phyloP scores from a whole-genome alignment of 1,140 invertebrate genomes.

The Euwallacea fornicatus region DNA sequence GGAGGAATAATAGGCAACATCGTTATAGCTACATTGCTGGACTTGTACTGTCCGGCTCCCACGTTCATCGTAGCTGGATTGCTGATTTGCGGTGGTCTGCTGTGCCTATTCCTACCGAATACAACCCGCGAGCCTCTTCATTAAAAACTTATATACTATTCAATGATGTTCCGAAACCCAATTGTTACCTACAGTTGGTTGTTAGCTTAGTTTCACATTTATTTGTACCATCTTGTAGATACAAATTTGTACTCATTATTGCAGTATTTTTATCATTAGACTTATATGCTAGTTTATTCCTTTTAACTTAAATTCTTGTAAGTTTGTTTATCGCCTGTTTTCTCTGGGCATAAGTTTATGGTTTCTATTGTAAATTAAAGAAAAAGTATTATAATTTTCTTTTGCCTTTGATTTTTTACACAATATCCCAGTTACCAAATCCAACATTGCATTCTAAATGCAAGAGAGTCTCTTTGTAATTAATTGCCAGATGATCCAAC shows the following conservation, averaged over 20 bases:
- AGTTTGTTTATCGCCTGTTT: conserved; percentile 16
- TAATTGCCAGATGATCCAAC: too few species aligned
- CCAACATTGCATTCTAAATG: too few species aligned
- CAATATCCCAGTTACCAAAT: too few species aligned
- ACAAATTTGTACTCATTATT: conserved; percentile 16
- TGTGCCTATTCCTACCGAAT: conserved; percentile 83
- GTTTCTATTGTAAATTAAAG: too few species aligned
- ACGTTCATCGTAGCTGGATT: conserved; percentile 82
- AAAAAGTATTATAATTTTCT: too few species aligned
- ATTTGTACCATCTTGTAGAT: conserved; percentile 26
- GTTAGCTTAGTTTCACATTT: neutral
- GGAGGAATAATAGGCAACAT: conserved; percentile 87
- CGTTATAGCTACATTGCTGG: conserved; percentile 78
- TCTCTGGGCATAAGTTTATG: too few species aligned
- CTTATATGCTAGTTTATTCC: neutral
- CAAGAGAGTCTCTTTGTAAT: too few species aligned
- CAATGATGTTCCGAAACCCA: neutral
- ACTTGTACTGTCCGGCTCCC: conserved; percentile 80
- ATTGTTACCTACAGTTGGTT: neutral
- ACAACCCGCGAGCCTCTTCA: conserved; percentile 80
- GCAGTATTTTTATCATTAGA: conserved; percentile 25
- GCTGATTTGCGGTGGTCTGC: conserved; percentile 77
- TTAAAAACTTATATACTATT: conserved; percentile 54
- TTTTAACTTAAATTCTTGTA: conserved; percentile 21
- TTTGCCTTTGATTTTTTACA: too few species aligned